Evolutionary conservation across 2,888 invertebrate species (phyloP).

Genomic region (Drosophila tripunctata): DNA sequence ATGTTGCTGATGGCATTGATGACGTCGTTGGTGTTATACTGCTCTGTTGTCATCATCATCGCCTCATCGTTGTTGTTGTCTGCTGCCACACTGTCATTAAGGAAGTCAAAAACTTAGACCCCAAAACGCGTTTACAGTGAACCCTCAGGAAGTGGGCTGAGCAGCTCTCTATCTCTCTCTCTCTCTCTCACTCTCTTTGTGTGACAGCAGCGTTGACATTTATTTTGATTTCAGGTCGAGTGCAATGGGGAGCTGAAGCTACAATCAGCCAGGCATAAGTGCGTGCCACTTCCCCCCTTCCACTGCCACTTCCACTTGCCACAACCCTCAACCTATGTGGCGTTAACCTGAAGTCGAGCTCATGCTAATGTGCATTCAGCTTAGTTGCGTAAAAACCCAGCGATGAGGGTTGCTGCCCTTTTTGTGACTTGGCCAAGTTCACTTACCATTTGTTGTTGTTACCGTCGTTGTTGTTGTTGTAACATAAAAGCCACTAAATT

Average conservation of each 20-base stretch:
- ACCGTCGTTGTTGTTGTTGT: slow-evolving; percentile 34
- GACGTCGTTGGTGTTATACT: slow-evolving; percentile 44
- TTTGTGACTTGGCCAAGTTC: slow-evolving; percentile 34
- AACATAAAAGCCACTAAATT: slow-evolving; percentile 69
- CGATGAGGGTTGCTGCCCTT: slow-evolving; percentile 59
- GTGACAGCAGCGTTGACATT: slow-evolving; percentile 76
- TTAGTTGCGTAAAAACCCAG: slow-evolving; percentile 55
- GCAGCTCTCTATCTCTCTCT: not conserved
- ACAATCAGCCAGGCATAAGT: slow-evolving; percentile 34
- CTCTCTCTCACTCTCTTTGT: slow-evolving; percentile 45
- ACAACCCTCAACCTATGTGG: slow-evolving; percentile 11
- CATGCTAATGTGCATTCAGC: slow-evolving; percentile 75
- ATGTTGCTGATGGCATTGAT: slow-evolving; percentile 55
- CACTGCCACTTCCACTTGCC: slow-evolving; percentile 7
- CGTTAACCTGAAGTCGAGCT: slow-evolving; percentile 46
- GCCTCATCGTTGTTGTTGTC: slow-evolving; percentile 42
- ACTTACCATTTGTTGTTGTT: slow-evolving; percentile 25
- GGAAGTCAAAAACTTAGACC: slow-evolving; percentile 79
- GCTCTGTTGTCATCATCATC: slow-evolving; percentile 49
- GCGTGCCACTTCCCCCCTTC: slow-evolving; percentile 27
- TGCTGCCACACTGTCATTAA: slow-evolving; percentile 73
- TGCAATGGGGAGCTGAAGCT: slow-evolving; percentile 45
- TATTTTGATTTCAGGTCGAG: slow-evolving; percentile 77
- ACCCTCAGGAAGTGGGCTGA: slow-evolving; percentile 5
- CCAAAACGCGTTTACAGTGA: slow-evolving; percentile 39